Conservation (phyloP, 2,888 invertebrate genomes). For the Hydrotaea cyrtoneurina region DNA sequence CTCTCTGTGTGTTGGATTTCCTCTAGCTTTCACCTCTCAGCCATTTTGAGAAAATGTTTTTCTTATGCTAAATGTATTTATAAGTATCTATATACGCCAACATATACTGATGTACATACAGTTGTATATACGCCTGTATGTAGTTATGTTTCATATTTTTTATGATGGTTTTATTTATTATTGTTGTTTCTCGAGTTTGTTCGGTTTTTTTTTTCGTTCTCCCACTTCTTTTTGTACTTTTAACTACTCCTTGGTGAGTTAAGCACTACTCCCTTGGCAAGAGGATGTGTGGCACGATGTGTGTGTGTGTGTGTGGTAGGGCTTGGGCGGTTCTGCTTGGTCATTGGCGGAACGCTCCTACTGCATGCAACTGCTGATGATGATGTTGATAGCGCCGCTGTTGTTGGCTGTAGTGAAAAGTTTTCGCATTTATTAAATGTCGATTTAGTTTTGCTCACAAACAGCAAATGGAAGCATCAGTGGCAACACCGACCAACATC, state of each 20-base stretch:
- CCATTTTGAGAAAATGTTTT: conserved; percentile 3
- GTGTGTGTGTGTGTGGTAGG: neutral
- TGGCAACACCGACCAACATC: neutral
- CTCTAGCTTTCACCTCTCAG: neutral
- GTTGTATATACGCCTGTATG: neutral
- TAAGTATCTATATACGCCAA: conserved; percentile 18
- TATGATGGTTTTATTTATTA: neutral
- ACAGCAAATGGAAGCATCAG: neutral
- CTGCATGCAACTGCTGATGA: too few relatives aligned
- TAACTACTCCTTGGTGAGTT: conserved; percentile 5
- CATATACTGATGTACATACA: too few relatives aligned
- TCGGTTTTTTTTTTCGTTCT: neutral
- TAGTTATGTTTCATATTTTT: neutral
- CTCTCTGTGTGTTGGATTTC: neutral
- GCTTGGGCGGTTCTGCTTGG: neutral
- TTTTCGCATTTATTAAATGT: conserved; percentile 32
- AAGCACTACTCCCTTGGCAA: neutral
- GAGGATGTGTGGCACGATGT: neutral
- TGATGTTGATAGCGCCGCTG: too few relatives aligned
- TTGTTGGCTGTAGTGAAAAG: neutral
- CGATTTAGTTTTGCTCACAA: conserved; percentile 9
- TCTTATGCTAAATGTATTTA: conserved; percentile 38
- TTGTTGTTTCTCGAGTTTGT: neutral
- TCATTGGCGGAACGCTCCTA: neutral
- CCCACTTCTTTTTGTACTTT: neutral